Evolutionary conservation across 2,888 invertebrate genomes (phyloP).

Genomic region (Eupsilia transversa): DNA sequence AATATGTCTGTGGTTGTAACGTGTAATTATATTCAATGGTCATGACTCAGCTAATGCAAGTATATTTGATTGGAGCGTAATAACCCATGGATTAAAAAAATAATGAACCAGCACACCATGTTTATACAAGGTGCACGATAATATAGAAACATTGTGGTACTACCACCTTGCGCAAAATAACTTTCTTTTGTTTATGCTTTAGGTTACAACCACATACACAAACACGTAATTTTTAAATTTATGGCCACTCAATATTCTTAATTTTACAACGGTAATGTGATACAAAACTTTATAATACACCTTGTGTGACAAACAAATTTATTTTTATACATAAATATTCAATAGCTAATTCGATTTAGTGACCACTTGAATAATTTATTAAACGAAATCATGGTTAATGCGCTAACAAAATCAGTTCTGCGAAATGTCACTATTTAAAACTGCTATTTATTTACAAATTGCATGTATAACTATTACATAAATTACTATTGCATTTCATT

Average conservation of each 20-base stretch:
- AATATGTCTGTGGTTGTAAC: conserved; percentile 75
- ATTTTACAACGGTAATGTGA: conserved; percentile 84
- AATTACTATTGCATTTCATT: conserved; percentile 90
- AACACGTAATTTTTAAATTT: conserved; percentile 75
- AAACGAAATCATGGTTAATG: conserved; percentile 71
- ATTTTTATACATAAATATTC: conserved; percentile 68
- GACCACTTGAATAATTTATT: conserved; percentile 74
- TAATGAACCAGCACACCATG: conserved; percentile 23
- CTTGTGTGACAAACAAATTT: conserved; percentile 72
- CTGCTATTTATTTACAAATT: conserved; percentile 87
- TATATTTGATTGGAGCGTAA: conserved; percentile 42
- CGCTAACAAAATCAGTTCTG: conserved; percentile 66
- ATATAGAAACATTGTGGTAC: conserved; percentile 41
- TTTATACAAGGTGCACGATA: conserved; percentile 47
- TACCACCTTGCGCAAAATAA: conserved; percentile 61
- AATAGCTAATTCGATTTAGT: conserved; percentile 75
- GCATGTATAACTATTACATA: conserved; percentile 87
- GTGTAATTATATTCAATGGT: conserved; percentile 21
- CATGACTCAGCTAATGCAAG: conserved; percentile 27
- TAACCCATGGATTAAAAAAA: conserved; percentile 29
- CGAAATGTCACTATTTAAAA: conserved; percentile 74
- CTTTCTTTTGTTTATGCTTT: conserved; percentile 47
- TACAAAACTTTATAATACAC: conserved; percentile 80
- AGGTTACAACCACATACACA: conserved; percentile 75
- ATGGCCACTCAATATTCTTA: conserved; percentile 89